Evolutionary conservation across 2,888 invertebrate species (phyloP).

Genomic region (Callyntrura guangdongensis): DNA sequence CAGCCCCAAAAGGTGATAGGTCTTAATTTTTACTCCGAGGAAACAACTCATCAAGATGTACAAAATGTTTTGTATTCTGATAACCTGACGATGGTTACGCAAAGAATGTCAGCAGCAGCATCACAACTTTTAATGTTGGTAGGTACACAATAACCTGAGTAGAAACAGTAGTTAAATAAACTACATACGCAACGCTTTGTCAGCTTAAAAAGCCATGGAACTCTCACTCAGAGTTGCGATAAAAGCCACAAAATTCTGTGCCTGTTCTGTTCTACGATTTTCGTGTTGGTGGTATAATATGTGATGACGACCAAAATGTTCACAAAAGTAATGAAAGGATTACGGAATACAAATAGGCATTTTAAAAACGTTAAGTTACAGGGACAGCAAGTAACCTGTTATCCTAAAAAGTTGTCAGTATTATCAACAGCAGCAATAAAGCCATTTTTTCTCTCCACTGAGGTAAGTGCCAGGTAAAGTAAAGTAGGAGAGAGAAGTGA

Average conservation of each 20-base stretch:
- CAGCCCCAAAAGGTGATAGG: slow-evolving; percentile 68
- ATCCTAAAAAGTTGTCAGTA: slow-evolving; percentile 65
- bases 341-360: slow-evolving; percentile 73
- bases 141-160: not conserved
- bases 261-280: no score
- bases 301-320: slow-evolving; percentile 68
- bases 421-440: slow-evolving; percentile 69
- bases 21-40: slow-evolving; percentile 74
- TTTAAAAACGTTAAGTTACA: slow-evolving; percentile 30
- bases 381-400: slow-evolving; percentile 61
- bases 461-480: not conserved
- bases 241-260: not conserved
- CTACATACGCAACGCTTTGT: not conserved
- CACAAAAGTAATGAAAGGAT: slow-evolving; percentile 66
- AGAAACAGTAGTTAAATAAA: slow-evolving; percentile 21
- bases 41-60: slow-evolving; percentile 76
- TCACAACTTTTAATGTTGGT: not conserved
- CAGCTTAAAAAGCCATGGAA: not conserved
- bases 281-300: slow-evolving; percentile 17
- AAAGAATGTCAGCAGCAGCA: slow-evolving; percentile 29
- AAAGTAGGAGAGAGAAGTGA: not conserved
- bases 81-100: slow-evolving; percentile 31
- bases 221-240: not conserved
- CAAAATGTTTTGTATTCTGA: slow-evolving; percentile 60
- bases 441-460: slow-evolving; percentile 63